phyloP scores from a whole-genome alignment of 2,797 vertebrate species.

The Sebastes trivittatus region DNA sequence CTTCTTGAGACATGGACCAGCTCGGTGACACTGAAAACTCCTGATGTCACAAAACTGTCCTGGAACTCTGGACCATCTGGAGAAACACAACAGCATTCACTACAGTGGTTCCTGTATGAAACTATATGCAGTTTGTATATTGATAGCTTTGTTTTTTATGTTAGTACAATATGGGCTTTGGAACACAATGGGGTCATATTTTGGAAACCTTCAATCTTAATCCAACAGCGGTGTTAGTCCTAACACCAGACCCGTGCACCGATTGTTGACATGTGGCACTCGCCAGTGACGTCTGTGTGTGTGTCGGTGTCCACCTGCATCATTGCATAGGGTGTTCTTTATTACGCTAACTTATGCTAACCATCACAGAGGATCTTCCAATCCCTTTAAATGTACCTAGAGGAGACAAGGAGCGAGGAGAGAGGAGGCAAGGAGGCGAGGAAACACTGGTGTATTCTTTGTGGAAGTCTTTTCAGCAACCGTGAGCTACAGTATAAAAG shows the following conservation, averaged over 20 bases:
- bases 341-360: too few relatives aligned
- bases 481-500: too few relatives aligned
- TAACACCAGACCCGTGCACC: background rate
- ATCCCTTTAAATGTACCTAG: too few relatives aligned
- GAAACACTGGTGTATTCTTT: too few relatives aligned
- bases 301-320: too few relatives aligned
- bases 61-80: conserved; percentile 96
- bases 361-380: too few relatives aligned
- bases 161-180: background rate
- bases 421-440: too few relatives aligned
- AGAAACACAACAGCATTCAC: conserved; percentile 13
- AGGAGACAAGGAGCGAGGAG: too few relatives aligned
- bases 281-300: background rate
- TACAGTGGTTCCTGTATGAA: background rate
- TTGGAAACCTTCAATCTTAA: background rate
- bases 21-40: conserved; percentile 97
- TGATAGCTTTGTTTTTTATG: background rate
- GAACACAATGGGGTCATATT: background rate
- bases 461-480: too few relatives aligned
- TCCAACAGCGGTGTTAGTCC: background rate
- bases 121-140: background rate
- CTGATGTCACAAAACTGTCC: conserved; percentile 96
- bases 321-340: too few relatives aligned
- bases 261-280: background rate
- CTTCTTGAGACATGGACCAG: conserved; percentile 97